Conservation (phyloP, 2,113 vertebrate species). For the Columba janthina region DNA sequence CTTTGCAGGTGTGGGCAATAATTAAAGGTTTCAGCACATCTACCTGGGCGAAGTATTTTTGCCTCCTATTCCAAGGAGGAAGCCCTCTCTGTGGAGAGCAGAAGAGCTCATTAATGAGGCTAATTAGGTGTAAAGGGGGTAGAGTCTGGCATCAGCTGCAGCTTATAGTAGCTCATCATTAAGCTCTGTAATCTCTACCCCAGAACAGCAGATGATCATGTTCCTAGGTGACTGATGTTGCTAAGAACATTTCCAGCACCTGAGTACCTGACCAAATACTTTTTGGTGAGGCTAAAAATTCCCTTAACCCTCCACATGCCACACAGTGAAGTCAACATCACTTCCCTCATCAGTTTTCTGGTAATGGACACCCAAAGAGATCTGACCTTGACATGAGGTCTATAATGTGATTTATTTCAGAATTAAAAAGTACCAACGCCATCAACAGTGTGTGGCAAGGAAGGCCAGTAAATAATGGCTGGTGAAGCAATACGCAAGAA, state of each 20-base stretch:
- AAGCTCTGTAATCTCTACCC: constrained; percentile 90
- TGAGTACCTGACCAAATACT: constrained; percentile 76
- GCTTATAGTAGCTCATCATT: constrained; percentile 89
- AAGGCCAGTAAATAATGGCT: background rate
- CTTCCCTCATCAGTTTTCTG: background rate
- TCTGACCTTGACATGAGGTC: background rate
- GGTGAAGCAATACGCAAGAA: background rate
- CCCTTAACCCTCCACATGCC: constrained; percentile 59
- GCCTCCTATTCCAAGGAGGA: constrained; percentile 85
- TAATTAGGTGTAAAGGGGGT: constrained; percentile 98
- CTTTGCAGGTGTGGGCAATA: constrained; percentile 83
- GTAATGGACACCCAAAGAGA: background rate
- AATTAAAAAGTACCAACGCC: background rate
- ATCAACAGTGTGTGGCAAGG: background rate
- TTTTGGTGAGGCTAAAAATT: constrained; percentile 64
- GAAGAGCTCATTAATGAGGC: constrained; percentile 91
- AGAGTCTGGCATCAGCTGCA: constrained; percentile 92
- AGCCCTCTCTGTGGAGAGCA: constrained; percentile 84
- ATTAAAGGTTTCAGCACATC: constrained; percentile 83
- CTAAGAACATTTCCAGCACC: constrained; percentile 77
- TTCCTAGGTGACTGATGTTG: constrained; percentile 76
- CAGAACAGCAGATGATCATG: constrained; percentile 89
- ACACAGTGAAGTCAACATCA: rapidly evolving
- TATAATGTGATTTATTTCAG: background rate
- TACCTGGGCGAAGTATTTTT: constrained; percentile 87